Percentiles rank a stretch among this genome's conserved stretches.
Conservation (phyloP, 30 jellyfish, hydroid and myxozoan genomes). For the Mastigias papua region DNA sequence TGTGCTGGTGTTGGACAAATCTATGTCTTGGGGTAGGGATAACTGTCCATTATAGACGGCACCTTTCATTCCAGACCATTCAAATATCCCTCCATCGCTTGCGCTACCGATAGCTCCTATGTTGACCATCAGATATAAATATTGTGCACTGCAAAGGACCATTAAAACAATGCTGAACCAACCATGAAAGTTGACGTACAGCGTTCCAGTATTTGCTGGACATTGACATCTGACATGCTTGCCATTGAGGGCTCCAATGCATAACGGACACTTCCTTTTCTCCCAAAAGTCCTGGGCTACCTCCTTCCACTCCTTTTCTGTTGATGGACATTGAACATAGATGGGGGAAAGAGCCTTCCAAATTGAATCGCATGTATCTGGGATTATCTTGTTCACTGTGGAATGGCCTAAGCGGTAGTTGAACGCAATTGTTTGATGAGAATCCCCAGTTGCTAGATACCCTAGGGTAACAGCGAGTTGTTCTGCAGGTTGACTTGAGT, state of each 20-base stretch:
- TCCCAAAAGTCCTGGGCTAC: slow-evolving; percentile 64
- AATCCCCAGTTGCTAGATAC: slow-evolving; percentile 34
- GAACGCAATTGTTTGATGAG: slow-evolving; percentile 31
- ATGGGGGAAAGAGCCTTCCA: slow-evolving; percentile 63
- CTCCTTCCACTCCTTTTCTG: slow-evolving; percentile 49
- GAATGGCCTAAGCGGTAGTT: slow-evolving; percentile 39
- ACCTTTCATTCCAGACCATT: slow-evolving; percentile 33
- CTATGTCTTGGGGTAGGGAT: slow-evolving; percentile 22
- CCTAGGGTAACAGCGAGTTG: slow-evolving; percentile 6
- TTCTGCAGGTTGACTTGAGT: slow-evolving; percentile 21
- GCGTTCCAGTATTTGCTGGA: slow-evolving; percentile 56
- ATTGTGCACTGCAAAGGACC: slow-evolving; percentile 74
- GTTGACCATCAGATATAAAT: slow-evolving; percentile 41
- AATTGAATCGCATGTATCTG: slow-evolving; percentile 58
- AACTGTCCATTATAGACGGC: slow-evolving; percentile 12
- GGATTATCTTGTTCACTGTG: slow-evolving; percentile 21
- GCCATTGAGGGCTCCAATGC: slow-evolving; percentile 64
- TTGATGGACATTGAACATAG: slow-evolving; percentile 59
- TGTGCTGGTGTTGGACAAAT: slow-evolving; percentile 49
- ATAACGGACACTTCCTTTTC: slow-evolving; percentile 50
- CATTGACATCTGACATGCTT: too few relatives aligned
- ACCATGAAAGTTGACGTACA: slow-evolving; percentile 37
- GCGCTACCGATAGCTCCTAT: slow-evolving; percentile 65
- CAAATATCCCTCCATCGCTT: slow-evolving; percentile 59
- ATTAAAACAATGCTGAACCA: slow-evolving; percentile 63